These are phyloP conservation scores for Apamea sordens DNA, from an alignment of 2,888 invertebrate species.

Conservation along the genomic window DNA sequence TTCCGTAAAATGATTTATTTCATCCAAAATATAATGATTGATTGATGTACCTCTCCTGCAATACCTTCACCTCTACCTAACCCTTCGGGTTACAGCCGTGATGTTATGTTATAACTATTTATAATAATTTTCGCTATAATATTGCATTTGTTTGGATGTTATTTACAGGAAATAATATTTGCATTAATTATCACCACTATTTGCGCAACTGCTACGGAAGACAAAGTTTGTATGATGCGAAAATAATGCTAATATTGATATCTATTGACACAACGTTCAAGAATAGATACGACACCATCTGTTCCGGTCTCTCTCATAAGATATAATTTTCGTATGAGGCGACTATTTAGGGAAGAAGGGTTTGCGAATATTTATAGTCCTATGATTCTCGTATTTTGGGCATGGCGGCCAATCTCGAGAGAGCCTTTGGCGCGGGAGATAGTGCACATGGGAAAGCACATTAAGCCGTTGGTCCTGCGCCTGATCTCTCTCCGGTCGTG, in stretches of 20 bases:
- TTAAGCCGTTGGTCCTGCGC: no score
- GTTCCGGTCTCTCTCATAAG: no score
- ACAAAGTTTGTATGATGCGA: neutral
- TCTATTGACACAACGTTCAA: neutral
- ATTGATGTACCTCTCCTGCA: no score
- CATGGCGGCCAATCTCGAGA: no score
- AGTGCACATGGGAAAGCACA: no score
- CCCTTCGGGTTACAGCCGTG: no score
- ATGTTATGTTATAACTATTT: neutral
- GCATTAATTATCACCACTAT: constrained; percentile 15
- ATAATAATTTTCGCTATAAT: neutral
- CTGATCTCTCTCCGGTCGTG: no score
- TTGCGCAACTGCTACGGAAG: constrained; percentile 7
- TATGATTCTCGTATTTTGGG: no score
- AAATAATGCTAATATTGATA: constrained; percentile 13
- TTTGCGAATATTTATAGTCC: neutral
- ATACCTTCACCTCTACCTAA: neutral
- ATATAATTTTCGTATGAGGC: neutral
- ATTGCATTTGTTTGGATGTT: neutral
- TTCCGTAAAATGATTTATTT: no score
- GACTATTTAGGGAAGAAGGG: neutral
- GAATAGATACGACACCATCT: neutral
- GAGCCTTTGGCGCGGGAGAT: no score
- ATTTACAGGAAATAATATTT: constrained; percentile 13
- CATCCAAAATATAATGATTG: no score